Conservation (phyloP, 2,797 vertebrate genomes). For the Erpetoichthys calabaricus region DNA sequence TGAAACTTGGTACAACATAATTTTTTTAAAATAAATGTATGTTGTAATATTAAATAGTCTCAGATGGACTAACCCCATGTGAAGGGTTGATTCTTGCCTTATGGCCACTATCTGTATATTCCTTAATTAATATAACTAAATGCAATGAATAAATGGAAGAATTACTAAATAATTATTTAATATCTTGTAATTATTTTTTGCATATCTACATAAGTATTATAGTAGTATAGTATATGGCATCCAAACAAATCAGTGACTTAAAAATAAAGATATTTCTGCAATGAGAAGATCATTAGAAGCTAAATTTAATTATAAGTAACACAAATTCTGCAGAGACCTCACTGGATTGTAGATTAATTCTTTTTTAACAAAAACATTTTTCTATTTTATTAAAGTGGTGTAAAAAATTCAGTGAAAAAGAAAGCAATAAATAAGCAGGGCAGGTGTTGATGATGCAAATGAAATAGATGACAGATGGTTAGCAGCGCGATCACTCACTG, state of each 20-base stretch:
- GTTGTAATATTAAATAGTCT: no score
- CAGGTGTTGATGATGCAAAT: slow-evolving; percentile 99
- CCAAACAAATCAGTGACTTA: slow-evolving; percentile 58
- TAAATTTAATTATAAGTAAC: slow-evolving; percentile 68
- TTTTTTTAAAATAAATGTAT: no score
- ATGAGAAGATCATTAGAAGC: slow-evolving; percentile 60
- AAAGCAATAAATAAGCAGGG: slow-evolving; percentile 89
- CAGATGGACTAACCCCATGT: no score
- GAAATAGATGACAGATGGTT: slow-evolving; percentile 99
- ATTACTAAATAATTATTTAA: no score
- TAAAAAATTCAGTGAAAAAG: slow-evolving; percentile 65
- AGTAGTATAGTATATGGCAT: no score
- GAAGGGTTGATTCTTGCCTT: no score
- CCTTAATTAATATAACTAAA: no score
- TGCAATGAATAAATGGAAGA: no score
- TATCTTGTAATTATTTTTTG: no score
- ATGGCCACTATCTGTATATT: no score
- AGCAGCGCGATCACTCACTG: slow-evolving; percentile 87
- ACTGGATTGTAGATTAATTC: slow-evolving; percentile 63
- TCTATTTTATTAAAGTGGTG: slow-evolving; percentile 66
- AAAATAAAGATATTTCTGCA: slow-evolving; percentile 60
- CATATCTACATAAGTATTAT: background rate
- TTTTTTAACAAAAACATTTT: slow-evolving; percentile 70
- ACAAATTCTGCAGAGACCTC: slow-evolving; percentile 44
- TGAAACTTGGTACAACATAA: no score